phyloP scores from a whole-genome alignment of 2,113 vertebrate species.

The Chaetodon trifascialis region DNA sequence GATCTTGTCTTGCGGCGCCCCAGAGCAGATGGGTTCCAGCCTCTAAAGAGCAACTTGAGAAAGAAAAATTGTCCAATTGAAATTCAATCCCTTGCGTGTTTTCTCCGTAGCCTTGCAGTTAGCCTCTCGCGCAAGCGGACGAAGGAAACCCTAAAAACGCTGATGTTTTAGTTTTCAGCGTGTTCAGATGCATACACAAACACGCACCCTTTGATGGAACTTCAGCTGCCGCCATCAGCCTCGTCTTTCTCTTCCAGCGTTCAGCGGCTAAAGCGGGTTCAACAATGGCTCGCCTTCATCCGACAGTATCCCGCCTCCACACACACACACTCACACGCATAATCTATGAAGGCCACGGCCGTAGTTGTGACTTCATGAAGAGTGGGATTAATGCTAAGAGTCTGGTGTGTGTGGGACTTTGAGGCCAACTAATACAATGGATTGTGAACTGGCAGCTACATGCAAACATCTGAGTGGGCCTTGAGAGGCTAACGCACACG shows the following conservation, averaged over 20 bases:
- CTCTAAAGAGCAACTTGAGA: conserved; percentile 24
- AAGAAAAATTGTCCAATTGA: conserved; percentile 48
- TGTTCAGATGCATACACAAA: conserved; percentile 17
- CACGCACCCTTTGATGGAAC: conserved; percentile 51
- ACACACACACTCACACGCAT: conserved; percentile 6
- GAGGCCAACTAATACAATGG: conserved; percentile 49
- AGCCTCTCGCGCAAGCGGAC: background rate
- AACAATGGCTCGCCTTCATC: conserved; percentile 77
- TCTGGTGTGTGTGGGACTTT: conserved; percentile 38
- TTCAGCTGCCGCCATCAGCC: conserved; percentile 59
- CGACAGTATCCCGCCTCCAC: conserved; percentile 39
- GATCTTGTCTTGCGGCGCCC: background rate
- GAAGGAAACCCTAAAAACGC: background rate
- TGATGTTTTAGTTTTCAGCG: background rate
- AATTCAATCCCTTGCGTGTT: conserved; percentile 50
- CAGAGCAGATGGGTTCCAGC: conserved; percentile 47
- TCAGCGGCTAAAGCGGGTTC: conserved; percentile 44
- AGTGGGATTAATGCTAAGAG: conserved; percentile 62
- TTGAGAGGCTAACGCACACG: conserved; percentile 14
- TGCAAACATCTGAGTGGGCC: conserved; percentile 36
- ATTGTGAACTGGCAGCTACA: conserved; percentile 32
- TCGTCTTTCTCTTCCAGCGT: conserved; percentile 51
- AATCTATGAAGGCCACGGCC: conserved; percentile 43
- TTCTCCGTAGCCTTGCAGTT: conserved; percentile 23
- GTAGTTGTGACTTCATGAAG: conserved; percentile 69